Evolutionary conservation across 2,797 vertebrate genomes (phyloP).

Genomic region (Semaprochilodus insignis): DNA sequence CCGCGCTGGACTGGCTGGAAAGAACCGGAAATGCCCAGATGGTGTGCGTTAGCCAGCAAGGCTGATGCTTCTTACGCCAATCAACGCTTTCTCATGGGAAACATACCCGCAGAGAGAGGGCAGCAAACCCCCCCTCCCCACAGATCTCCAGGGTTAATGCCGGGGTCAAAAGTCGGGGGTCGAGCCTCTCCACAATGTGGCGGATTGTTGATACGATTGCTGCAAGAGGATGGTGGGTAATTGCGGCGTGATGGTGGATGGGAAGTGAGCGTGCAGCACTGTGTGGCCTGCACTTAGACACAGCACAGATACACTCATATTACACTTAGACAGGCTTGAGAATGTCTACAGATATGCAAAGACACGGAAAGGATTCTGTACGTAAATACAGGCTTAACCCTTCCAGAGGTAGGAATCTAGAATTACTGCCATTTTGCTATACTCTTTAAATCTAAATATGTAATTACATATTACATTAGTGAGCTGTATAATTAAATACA

Average conservation of each 20-base stretch:
- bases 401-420: not conserved
- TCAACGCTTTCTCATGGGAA: constrained; percentile 82
- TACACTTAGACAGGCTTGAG: constrained; percentile 8
- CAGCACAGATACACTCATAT: constrained; percentile 18
- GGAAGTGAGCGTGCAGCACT: constrained; percentile 34
- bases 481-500: not conserved
- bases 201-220: constrained; percentile 62
- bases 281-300: constrained; percentile 28
- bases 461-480: not conserved
- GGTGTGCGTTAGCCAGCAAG: constrained; percentile 75
- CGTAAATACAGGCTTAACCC: not conserved
- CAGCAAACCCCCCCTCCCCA: constrained; percentile 70
- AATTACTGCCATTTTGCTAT: not conserved
- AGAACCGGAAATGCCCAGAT: constrained; percentile 79
- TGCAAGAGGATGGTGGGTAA: constrained; percentile 52
- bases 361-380: too few relatives aligned
- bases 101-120: constrained; percentile 71
- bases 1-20: constrained; percentile 60
- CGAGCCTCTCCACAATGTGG: constrained; percentile 82
- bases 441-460: not conserved
- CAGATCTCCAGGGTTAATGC: constrained; percentile 74
- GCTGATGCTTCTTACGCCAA: constrained; percentile 68
- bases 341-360: not conserved
- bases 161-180: constrained; percentile 76
- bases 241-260: constrained; percentile 56